A percentile compares a stretch with the other conserved stretches of the same genome.
Evolutionary conservation across 2,797 vertebrate genomes (phyloP).

Genomic region (Rachycentron canadum): DNA sequence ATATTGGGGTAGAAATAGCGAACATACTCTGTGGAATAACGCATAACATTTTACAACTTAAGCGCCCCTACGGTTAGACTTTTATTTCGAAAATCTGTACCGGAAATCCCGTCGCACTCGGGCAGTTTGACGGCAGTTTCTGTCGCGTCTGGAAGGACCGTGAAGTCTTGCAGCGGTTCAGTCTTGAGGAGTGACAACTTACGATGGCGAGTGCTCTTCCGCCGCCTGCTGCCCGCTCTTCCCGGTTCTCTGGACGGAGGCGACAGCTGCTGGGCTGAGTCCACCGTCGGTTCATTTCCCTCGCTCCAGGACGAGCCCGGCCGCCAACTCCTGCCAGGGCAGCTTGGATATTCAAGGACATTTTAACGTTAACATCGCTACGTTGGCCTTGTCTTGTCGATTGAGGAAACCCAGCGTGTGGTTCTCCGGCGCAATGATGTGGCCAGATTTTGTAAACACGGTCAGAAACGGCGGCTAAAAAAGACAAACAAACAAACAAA

Average conservation of each 20-base stretch:
- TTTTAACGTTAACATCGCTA: constrained; percentile 68
- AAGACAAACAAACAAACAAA: not conserved
- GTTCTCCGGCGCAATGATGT: constrained; percentile 50
- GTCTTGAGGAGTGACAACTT: constrained; percentile 70
- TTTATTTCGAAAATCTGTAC: constrained; percentile 41
- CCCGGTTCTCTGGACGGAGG: constrained; percentile 39
- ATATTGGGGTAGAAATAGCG: not conserved
- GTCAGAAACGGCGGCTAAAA: constrained; percentile 38
- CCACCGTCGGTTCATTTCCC: not conserved
- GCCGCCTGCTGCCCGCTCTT: constrained; percentile 30
- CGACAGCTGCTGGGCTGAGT: constrained; percentile 34
- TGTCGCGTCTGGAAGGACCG: constrained; percentile 62
- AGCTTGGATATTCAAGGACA: constrained; percentile 76
- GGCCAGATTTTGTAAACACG: constrained; percentile 68
- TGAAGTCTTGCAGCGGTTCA: constrained; percentile 70
- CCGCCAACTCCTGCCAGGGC: constrained; percentile 41
- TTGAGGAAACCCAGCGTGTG: constrained; percentile 62
- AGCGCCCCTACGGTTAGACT: not conserved
- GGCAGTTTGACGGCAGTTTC: not conserved
- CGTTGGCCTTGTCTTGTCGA: constrained; percentile 70
- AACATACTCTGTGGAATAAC: too few species aligned
- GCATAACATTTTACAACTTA: not conserved
- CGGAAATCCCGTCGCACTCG: not conserved
- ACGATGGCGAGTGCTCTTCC: constrained; percentile 61
- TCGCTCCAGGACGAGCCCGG: constrained; percentile 25